Percentiles rank a stretch among this genome's conserved stretches.
These are phyloP conservation scores for Patella depressa DNA, from an alignment of 2,888 invertebrate species.

Conservation along the genomic window DNA sequence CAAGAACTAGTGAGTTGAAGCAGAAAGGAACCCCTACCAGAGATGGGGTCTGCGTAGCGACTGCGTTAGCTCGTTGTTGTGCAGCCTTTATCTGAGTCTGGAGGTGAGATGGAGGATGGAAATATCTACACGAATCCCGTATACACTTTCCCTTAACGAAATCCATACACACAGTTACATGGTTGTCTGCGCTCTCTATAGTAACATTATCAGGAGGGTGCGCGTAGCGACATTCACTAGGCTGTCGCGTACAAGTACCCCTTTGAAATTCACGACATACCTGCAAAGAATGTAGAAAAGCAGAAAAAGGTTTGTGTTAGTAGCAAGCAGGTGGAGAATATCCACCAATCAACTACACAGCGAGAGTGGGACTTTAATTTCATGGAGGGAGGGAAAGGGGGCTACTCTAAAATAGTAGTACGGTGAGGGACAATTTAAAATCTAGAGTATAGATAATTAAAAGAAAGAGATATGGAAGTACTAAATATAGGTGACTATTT, in stretches of 20 bases:
- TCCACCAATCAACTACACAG: neutral
- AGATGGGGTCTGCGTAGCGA: constrained; percentile 65
- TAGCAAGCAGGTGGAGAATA: constrained; percentile 13
- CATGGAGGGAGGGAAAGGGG: too few species aligned
- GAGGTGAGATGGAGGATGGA: constrained; percentile 99
- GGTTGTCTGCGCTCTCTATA: constrained; percentile 94
- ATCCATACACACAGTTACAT: constrained; percentile 99
- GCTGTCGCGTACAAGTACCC: constrained; percentile 97
- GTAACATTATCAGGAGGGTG: constrained; percentile 95
- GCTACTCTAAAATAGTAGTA: too few species aligned
- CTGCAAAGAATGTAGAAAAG: constrained; percentile 63
- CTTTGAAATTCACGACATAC: constrained; percentile 96
- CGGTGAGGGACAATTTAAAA: too few species aligned
- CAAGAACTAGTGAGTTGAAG: constrained; percentile 14
- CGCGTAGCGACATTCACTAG: constrained; percentile 98
- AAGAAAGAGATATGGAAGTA: too few species aligned
- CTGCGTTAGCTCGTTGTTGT: constrained; percentile 76
- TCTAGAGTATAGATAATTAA: too few species aligned
- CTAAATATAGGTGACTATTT: too few species aligned
- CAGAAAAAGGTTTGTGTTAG: constrained; percentile 24
- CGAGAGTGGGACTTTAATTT: neutral
- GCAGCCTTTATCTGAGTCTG: constrained; percentile 79
- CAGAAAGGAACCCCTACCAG: constrained; percentile 64
- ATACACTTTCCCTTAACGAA: constrained; percentile 87
- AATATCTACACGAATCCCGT: constrained; percentile 99